Conservation (phyloP, 2,797 vertebrate genomes). For the Ctenopoma kingsleyae region DNA sequence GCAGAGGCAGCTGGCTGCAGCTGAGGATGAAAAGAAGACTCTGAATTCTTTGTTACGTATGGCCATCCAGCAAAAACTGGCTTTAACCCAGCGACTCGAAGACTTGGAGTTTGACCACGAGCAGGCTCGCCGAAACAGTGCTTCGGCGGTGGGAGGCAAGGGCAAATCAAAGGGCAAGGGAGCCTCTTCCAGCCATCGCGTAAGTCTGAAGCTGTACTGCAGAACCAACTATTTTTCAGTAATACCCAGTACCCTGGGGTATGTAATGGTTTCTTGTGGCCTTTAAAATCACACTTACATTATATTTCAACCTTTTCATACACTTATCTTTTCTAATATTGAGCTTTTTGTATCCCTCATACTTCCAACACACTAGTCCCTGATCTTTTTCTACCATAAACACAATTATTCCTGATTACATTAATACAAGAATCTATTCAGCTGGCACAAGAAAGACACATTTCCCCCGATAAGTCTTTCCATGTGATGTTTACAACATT, state of each 20-base stretch:
- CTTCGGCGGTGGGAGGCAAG: slow-evolving; percentile 77
- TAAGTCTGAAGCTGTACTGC: slow-evolving; percentile 88
- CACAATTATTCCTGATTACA: neutral
- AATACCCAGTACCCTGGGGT: slow-evolving; percentile 66
- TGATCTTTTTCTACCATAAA: neutral
- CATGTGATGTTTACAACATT: neutral
- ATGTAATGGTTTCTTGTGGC: slow-evolving; percentile 86
- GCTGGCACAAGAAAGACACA: neutral
- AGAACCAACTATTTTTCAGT: slow-evolving; percentile 73
- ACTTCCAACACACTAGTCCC: neutral
- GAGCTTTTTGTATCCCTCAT: neutral
- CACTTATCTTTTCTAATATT: neutral
- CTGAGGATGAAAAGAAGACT: slow-evolving; percentile 99
- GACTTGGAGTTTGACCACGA: slow-evolving; percentile 97
- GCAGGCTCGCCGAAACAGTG: slow-evolving; percentile 86
- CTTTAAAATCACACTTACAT: slow-evolving; percentile 29
- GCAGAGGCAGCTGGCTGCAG: slow-evolving; percentile 95
- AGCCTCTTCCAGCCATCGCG: slow-evolving; percentile 87
- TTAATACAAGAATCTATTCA: neutral
- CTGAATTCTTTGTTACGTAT: slow-evolving; percentile 97
- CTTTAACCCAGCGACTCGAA: slow-evolving; percentile 96
- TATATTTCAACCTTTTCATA: slow-evolving; percentile 23
- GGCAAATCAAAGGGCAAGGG: slow-evolving; percentile 82
- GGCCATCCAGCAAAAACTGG: slow-evolving; percentile 99
- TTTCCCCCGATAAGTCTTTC: neutral